Evolutionary conservation across 2,888 invertebrate species (phyloP).

Genomic region (Meta bourneti): DNA sequence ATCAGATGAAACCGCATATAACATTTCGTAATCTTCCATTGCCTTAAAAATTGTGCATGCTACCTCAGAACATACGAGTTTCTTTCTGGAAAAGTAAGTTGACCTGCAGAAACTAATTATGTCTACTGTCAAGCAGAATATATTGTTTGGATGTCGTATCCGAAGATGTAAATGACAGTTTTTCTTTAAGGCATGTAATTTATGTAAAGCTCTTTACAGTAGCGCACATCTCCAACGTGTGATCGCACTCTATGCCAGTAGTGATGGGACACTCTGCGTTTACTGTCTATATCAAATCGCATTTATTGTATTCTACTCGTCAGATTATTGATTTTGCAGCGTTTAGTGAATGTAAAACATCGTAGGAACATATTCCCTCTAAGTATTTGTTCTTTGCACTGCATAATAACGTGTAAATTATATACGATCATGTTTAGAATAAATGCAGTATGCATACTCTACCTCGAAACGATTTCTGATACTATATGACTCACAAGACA

Average conservation of each 20-base stretch:
- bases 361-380: conserved; percentile 40
- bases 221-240: conserved; percentile 3
- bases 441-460: not conserved
- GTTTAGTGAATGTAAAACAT: not conserved
- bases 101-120: not conserved
- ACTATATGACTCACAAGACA: not conserved
- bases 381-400: conserved; percentile 53
- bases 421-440: not conserved
- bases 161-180: conserved; percentile 48
- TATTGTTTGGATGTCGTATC: conserved; percentile 1
- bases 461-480: not conserved
- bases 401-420: not conserved
- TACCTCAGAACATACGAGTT: no score
- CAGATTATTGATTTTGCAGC: conserved; percentile 13
- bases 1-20: not conserved
- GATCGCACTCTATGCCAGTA: not conserved
- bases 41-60: no score
- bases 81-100: not conserved
- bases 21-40: not conserved
- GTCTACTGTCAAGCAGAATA: conserved; percentile 2
- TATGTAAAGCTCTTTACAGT: conserved; percentile 70
- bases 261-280: not conserved
- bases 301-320: not conserved
- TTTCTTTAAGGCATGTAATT: conserved; percentile 72
- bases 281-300: not conserved